Evolutionary conservation across 2,888 invertebrate genomes (phyloP), one percentile per base, ranked within the genome.

Genomic region (Tachystola acroxantha): DNA sequence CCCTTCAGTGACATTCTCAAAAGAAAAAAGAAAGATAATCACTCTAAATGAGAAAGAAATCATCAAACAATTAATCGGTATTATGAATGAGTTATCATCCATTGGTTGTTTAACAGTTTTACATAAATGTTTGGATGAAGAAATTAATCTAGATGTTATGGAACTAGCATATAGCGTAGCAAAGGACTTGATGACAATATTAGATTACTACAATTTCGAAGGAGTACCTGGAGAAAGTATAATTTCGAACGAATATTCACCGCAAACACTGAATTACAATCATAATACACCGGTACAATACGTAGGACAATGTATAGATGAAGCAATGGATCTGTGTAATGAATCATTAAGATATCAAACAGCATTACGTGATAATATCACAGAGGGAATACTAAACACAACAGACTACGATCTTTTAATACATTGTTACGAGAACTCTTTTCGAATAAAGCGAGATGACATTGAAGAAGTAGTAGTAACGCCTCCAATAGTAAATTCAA

Each of bases 1-100:
- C 64, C 93, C 93, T 0, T 81, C 84, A 1, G 90, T 93, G 0
- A 93, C 92, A 0, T 94, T 94, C 60, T 93, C 92, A 0, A 92
- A 90, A 57, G 92, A 92, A 50, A 88, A 91, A 32, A 88, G 89
- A 42, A 93, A 93, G 71, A 94, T 93, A 31, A 89, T 93, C 2
- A 88, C 88, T 0, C 66, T 94, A 26, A 90, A 89, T 7, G 88
- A 89, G 31, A 70, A 64, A 2, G 93, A 93, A 69, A 89, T 91
- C 27, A 74, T 81, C 45, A 79, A 73, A 34, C 80, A 92, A 31
- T 73, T 93, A 3, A 78, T 85, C 11, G 90, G 89, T 57, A 89
- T 91, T 1, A 66, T 93, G 32, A 79, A 87, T 1, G 88, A 91
- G 45, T 60, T 93, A 24, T 89, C 91, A 3, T 72, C 80, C n/a